A percentile compares a stretch with the other conserved stretches of the same genome.
Evolutionary conservation across 2,113 vertebrate species (phyloP).

Genomic region (Myotis davidii): DNA sequence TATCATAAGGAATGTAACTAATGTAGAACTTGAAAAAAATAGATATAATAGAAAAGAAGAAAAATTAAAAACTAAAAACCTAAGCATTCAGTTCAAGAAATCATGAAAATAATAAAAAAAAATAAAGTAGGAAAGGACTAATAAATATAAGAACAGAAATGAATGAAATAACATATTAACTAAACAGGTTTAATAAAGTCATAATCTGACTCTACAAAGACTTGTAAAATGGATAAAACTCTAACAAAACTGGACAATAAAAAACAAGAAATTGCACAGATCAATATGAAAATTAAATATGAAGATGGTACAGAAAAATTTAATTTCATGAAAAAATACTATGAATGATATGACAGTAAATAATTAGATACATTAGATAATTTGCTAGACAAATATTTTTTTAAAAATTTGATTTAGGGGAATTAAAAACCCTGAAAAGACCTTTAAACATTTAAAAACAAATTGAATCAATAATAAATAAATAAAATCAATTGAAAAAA

Average conservation of each 20-base stretch:
- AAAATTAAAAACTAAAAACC: neutral
- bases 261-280: neutral
- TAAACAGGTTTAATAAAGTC: constrained; percentile 26
- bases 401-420: neutral
- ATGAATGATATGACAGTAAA: neutral
- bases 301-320: neutral
- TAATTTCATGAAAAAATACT: neutral
- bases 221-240: neutral
- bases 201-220: neutral
- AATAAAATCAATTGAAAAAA: neutral
- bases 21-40: neutral
- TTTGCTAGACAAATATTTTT: neutral
- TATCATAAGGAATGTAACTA: neutral
- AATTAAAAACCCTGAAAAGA: neutral
- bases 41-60: neutral
- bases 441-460: neutral
- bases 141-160: neutral
- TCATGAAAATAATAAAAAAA: neutral
- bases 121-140: neutral
- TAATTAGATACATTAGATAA: neutral
- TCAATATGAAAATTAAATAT: neutral
- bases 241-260: neutral
- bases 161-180: neutral
- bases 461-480: neutral
- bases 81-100: neutral